Evolutionary conservation across 2,888 invertebrate species (phyloP), one percentile per base, ranked within the genome.

Genomic region (Ennomos quercinarius): DNA sequence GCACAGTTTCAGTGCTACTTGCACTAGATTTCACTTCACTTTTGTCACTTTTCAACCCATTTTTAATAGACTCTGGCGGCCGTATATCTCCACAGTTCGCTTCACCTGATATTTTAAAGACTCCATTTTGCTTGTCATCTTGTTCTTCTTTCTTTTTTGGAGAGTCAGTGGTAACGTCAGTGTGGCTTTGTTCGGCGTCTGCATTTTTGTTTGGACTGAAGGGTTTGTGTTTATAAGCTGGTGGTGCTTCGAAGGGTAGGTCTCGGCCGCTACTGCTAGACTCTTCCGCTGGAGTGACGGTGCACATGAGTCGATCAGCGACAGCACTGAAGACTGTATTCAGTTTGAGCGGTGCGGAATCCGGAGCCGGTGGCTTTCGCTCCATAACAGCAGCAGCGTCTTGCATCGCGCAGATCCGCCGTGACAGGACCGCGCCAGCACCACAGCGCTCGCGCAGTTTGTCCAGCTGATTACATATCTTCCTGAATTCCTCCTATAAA

Each of bases 371-470:
- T 1, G 94, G 93, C 67, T 88, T 91, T 37, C 84, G 75, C 12
- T 95, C 95, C 47, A 93, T 93, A 9, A 93, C 82, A 35, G 93
- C 93, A 0, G 96, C 95, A 0, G 96, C 97, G 61, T 96, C 96
- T 74, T 96, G 96, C 97, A 97, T 97, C 8, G 97, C 96, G 0
- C 94, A 93, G 66, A 97, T 95, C 74, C 96, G 96, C 55, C 95
- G 94, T 10, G 95, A 95, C 63, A 97, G 88, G 57, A 95, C 95
- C 12, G 95, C 93, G 74, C 96, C 96, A 0, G 96, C 95, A 12
- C 96, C 94, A 63, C 96, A 94, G 61, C 96, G 94, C 73, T 97
- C 97, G 68, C 96, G 95, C n/a, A 97, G 91, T 60, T 95, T 89
- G 69, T 97, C 97, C 42, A 97, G 88, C 78, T 97, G 97, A 41